phyloP scores from a whole-genome alignment of 2,113 vertebrate species.

The Spea multiplicata region DNA sequence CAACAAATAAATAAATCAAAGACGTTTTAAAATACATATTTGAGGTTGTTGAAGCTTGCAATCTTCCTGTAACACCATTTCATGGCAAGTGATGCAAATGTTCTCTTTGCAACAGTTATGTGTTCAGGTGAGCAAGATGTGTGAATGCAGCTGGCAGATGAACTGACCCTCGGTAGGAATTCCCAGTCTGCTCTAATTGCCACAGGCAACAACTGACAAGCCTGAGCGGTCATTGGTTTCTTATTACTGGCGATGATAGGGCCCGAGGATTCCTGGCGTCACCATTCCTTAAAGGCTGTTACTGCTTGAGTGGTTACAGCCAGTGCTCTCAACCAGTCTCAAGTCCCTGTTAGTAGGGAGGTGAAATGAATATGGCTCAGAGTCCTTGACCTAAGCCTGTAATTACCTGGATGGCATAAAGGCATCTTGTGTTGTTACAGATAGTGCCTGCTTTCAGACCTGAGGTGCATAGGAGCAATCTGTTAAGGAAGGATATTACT shows the following conservation, averaged over 20 bases:
- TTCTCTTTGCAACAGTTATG: slow-evolving; percentile 51
- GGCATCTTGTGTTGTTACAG: slow-evolving; percentile 74
- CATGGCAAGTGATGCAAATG: background rate
- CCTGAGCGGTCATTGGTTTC: slow-evolving; percentile 63
- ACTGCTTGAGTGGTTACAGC: slow-evolving; percentile 58
- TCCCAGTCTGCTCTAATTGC: slow-evolving; percentile 66
- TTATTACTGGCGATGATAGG: slow-evolving; percentile 61
- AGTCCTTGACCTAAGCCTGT: slow-evolving; percentile 76
- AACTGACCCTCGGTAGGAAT: slow-evolving; percentile 60
- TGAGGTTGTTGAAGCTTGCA: background rate
- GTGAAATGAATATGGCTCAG: slow-evolving; percentile 72
- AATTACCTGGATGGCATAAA: slow-evolving; percentile 79
- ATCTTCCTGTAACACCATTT: background rate
- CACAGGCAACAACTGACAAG: slow-evolving; percentile 68
- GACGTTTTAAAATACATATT: too few relatives aligned
- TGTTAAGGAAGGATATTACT: slow-evolving; percentile 59
- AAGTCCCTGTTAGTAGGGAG: slow-evolving; percentile 59
- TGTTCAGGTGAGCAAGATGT: slow-evolving; percentile 72
- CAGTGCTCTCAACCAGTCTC: slow-evolving; percentile 52
- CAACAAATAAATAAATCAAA: too few relatives aligned
- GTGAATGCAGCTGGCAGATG: slow-evolving; percentile 70
- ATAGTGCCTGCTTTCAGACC: slow-evolving; percentile 68
- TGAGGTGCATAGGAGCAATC: slow-evolving; percentile 50
- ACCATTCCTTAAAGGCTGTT: slow-evolving; percentile 62
- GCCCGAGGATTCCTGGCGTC: slow-evolving; percentile 63